Evolutionary conservation across 2,888 invertebrate genomes (phyloP), one percentile per base, ranked within the genome.

Genomic region (Agriopis leucophaearia): DNA sequence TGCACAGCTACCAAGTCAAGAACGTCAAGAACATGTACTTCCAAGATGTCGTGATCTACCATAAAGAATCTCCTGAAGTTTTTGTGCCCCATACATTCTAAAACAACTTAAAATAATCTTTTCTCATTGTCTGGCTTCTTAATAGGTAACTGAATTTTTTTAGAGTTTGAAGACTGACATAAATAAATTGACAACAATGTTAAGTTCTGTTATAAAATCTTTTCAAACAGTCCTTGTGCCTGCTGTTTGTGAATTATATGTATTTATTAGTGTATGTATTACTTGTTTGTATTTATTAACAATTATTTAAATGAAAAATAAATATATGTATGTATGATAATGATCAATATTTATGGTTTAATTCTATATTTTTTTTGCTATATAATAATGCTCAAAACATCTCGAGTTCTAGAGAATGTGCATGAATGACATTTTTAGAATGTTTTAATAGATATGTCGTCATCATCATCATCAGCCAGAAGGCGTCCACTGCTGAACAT

Each of bases 41-140:
- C 63, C 81, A 91, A 58, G 94, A 95, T 60, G 93, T 95, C 45
- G 58, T 84, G 58, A 94, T 95, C 81, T 84, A 89, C 83, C 95
- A 95, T 85, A 91, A 94, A 68, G 91, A 89, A 16, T 85, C 84
- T 0, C 85, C 88, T 0, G 90, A 90, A 75, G 75, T 90, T n/a
- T 62, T 61, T 5, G 79, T 86, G 8, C 82, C 84, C n/a, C 85
- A 83, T 66, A 70, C 45, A 15, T 27, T 16, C 13, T 68, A 57
- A 59, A 35, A 45, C 42, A n/a, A 6, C 13, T 56, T 44, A 8
- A 27, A 15, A 1, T 9, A 36, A 35, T 35, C 16, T 54, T 38
- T 16, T 38, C 16, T 38, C 38, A 55, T 42, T 42, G 13, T 44
- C 18, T 40, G 12, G 12, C n/a, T 52, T 52, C 9, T 27, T 38